Evolutionary conservation across 2,888 invertebrate genomes (phyloP).

Genomic region (Polydesmus complanatus): DNA sequence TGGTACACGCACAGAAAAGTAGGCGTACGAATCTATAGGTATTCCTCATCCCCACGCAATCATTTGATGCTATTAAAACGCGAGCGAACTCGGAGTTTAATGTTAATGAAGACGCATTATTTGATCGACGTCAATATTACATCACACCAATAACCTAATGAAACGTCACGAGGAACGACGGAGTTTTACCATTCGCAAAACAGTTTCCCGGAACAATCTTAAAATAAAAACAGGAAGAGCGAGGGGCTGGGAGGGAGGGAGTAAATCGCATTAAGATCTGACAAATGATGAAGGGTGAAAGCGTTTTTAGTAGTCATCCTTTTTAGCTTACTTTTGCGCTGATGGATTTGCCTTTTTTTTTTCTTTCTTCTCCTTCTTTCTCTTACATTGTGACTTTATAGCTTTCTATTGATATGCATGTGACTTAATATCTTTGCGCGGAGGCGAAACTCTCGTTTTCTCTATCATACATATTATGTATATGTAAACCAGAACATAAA

Average conservation of each 20-base stretch:
- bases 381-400: neutral
- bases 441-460: neutral
- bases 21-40: too few species aligned
- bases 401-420: neutral
- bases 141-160: slow-evolving; percentile 9
- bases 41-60: too few species aligned
- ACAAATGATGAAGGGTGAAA: slow-evolving; percentile 12
- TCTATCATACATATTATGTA: neutral
- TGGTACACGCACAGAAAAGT: too few species aligned
- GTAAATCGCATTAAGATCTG: slow-evolving; percentile 14
- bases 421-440: neutral
- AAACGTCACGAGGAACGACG: slow-evolving; percentile 10
- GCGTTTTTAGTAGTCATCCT: neutral
- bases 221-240: neutral
- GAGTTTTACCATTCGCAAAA: too few species aligned
- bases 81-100: neutral
- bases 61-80: neutral
- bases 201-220: neutral
- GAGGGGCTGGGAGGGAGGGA: neutral
- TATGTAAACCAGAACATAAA: neutral
- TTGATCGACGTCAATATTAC: slow-evolving; percentile 3
- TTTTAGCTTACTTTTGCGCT: neutral
- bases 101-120: slow-evolving; percentile 11
- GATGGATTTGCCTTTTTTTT: neutral
- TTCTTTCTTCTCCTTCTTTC: neutral